Conservation (phyloP, 92 coral and sea anemone species). For the Parazoanthus atlanticus region DNA sequence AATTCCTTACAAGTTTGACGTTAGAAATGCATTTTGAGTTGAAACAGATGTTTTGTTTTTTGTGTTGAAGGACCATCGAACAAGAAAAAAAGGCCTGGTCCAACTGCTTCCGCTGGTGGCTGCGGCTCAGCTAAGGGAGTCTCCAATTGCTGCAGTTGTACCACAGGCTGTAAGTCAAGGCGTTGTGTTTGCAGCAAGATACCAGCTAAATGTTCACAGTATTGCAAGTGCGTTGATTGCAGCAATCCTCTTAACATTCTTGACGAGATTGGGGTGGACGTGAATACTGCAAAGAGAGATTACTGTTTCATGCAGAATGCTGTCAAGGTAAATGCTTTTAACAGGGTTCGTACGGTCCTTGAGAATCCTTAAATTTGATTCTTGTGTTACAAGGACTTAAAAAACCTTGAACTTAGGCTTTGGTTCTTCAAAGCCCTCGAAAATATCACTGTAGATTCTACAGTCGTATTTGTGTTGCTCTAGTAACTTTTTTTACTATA, state of each 20-base stretch:
- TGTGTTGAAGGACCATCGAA: neutral
- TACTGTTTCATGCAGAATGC: conserved; percentile 69
- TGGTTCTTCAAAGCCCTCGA: too few species aligned
- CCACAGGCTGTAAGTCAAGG: conserved; percentile 64
- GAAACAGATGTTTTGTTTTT: neutral
- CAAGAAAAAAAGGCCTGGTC: conserved; percentile 34
- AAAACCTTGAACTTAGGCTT: too few species aligned
- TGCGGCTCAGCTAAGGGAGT: conserved; percentile 13
- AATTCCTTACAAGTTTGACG: too few species aligned
- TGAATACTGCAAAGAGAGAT: conserved; percentile 61
- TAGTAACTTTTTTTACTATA: too few species aligned
- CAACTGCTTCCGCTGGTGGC: conserved; percentile 10
- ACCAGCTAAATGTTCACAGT: conserved; percentile 48
- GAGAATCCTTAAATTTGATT: too few species aligned
- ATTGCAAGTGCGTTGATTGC: conserved; percentile 58
- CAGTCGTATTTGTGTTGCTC: too few species aligned
- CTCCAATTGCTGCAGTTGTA: conserved; percentile 45
- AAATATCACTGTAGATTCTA: too few species aligned
- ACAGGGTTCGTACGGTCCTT: too few species aligned
- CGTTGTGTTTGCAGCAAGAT: conserved; percentile 60
- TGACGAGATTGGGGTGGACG: conserved; percentile 62
- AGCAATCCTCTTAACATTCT: conserved; percentile 69
- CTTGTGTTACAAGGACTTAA: too few species aligned
- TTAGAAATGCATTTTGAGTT: neutral
- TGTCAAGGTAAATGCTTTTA: conserved; percentile 50